Conservation (phyloP, 2,113 vertebrate species). For the Ellobius talpinus region DNA sequence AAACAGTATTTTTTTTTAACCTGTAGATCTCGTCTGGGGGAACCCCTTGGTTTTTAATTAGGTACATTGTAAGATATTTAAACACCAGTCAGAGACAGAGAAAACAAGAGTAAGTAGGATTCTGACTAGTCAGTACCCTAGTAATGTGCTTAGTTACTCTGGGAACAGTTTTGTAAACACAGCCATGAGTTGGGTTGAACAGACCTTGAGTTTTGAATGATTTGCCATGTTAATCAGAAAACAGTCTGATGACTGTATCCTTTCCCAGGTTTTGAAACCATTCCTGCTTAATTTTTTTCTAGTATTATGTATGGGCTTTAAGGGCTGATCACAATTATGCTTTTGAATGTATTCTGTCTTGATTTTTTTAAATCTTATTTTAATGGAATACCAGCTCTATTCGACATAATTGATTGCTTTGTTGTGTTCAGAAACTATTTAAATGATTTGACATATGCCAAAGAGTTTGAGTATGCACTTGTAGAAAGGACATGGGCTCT, state of each 20-base stretch:
- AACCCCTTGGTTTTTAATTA: slow-evolving; percentile 84
- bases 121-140: slow-evolving; percentile 1
- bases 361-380: not conserved
- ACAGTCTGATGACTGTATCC: slow-evolving; percentile 64
- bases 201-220: slow-evolving; percentile 61
- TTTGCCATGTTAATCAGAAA: slow-evolving; percentile 74
- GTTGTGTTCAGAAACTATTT: slow-evolving; percentile 61
- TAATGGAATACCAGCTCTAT: not conserved
- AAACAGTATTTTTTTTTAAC: slow-evolving; percentile 70
- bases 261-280: slow-evolving; percentile 45
- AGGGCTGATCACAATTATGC: slow-evolving; percentile 35
- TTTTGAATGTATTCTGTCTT: slow-evolving; percentile 53
- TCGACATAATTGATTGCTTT: slow-evolving; percentile 36
- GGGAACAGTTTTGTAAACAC: slow-evolving; percentile 68
- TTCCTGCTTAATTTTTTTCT: slow-evolving; percentile 34
- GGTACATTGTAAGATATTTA: slow-evolving; percentile 79
- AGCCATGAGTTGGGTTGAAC: slow-evolving; percentile 23
- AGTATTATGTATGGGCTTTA: slow-evolving; percentile 63
- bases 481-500: slow-evolving; percentile 85
- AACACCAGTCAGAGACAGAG: slow-evolving; percentile 77
- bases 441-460: slow-evolving; percentile 69
- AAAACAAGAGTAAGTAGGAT: slow-evolving; percentile 70
- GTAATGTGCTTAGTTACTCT: slow-evolving; percentile 55
- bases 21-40: slow-evolving; percentile 78
- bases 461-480: slow-evolving; percentile 79